phyloP scores from a whole-genome alignment of 30 jellyfish, hydroid and myxozoan genomes.

The Clytia hemisphaerica region DNA sequence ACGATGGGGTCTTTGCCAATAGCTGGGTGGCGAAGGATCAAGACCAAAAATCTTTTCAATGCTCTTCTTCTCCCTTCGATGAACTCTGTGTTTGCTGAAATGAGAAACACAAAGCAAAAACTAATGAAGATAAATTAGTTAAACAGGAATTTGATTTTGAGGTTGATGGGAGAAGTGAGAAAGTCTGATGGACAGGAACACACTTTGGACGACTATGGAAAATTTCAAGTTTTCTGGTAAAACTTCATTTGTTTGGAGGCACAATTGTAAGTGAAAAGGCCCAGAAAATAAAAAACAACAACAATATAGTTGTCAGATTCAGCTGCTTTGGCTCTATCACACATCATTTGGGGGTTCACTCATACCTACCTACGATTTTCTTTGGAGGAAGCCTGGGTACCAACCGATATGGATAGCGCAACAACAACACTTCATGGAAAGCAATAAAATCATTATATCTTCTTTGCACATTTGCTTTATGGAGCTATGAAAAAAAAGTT shows the following conservation, averaged over 20 bases:
- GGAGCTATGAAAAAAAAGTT: slow-evolving; percentile 35
- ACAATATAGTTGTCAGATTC: neutral
- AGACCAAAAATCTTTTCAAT: slow-evolving; percentile 60
- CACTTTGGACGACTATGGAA: neutral
- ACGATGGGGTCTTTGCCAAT: slow-evolving; percentile 69
- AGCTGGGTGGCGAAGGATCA: slow-evolving; percentile 69
- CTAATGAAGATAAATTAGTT: neutral
- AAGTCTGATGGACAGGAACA: neutral
- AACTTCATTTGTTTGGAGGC: neutral
- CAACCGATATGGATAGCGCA: slow-evolving; percentile 74
- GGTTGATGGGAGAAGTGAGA: neutral
- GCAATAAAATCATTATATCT: slow-evolving; percentile 86
- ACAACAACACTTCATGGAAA: slow-evolving; percentile 71
- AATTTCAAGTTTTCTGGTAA: neutral
- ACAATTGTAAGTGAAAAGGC: neutral
- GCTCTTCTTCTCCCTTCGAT: slow-evolving; percentile 88
- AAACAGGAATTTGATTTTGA: neutral
- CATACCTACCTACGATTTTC: slow-evolving; percentile 83
- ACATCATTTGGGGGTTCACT: too few relatives aligned
- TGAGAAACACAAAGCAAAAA: neutral
- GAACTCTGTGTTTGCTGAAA: slow-evolving; percentile 79
- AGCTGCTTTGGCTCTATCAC: too few relatives aligned
- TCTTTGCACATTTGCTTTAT: slow-evolving; percentile 86
- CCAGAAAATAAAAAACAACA: neutral
- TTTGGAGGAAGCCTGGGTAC: slow-evolving; percentile 89